Base-by-base conservation (phyloP, 2,888 invertebrate genomes). In the Limnephilus marmoratus region DNA sequence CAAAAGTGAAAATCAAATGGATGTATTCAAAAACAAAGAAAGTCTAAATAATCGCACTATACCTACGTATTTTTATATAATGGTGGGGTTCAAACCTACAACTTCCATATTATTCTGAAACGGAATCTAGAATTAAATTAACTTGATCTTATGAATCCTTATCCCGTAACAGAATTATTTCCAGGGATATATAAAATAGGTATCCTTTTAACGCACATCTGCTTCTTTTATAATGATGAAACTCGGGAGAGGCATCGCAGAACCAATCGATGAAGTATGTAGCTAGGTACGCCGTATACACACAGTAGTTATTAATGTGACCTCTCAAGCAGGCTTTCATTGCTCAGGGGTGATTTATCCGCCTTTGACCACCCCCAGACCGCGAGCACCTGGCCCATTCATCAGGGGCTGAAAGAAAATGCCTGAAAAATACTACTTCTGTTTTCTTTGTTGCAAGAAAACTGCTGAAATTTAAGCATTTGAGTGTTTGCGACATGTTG, bases 331-430 rank as follows among this genome's bases (percentile, higher is more conserved):
- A n/a, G 37, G 83, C 83, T 83, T 83, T 83, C 83, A 83, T 83
- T 83, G 83, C 37, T 45, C 68, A 0, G 29, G 49, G 45, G 41
- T 86, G 86, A 86, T 86, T 86, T 86, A 86, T 86, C 13, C 45
- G 15, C 29, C 45, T 49, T 86, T 90, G 82, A 82, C 82, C 90
- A 90, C 41, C 49, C 24, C 41, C 68, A 18, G 68, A 68, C 68
- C 68, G 24, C 68, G n/a, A 68, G 24, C 86, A 86, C 86, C 45
- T 86, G 86, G 1, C 2, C 49, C 86, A 86, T 86, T 86, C 18
- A 86, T 86, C 86, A 86, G 12, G 49, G 13, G 86, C 4, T 83
- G 83, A 90, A 83, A 83, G 45, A 49, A 82, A 90, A 49, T 49
- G 82, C 90, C 85, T 90, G 83, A 49, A n/a, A 68, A 85, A 41